Evolutionary conservation across 1,140 invertebrate species (phyloP).

Genomic region (Apocrypta bakeri): DNA sequence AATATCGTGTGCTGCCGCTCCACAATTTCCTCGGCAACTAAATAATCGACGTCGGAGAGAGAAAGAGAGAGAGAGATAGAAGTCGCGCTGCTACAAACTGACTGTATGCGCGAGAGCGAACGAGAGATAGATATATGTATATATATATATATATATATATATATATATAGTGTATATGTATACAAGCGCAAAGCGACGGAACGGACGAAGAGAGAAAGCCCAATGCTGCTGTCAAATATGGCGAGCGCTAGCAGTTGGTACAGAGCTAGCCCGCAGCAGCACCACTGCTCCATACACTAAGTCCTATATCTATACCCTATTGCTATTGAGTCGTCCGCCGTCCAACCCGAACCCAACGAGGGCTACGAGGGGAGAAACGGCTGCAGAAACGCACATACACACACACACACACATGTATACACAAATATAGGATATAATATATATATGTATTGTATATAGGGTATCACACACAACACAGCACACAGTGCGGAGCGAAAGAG

Average conservation of each 20-base stretch:
- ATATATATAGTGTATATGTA: no score
- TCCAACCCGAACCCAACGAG: no score
- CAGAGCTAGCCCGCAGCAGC: background rate
- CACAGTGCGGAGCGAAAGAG: background rate
- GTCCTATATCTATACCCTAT: background rate
- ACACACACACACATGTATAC: background rate
- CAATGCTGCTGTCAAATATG: conserved; percentile 73
- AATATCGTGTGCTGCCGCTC: conserved; percentile 58
- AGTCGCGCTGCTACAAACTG: no score
- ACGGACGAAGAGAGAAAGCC: conserved; percentile 45
- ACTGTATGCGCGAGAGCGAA: background rate
- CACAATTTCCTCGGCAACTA: conserved; percentile 64
- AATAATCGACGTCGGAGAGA: conserved; percentile 73
- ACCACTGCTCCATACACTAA: background rate
- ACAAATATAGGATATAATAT: no score
- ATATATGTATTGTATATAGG: background rate
- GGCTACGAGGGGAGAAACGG: background rate
- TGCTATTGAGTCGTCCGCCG: background rate
- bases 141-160: no score
- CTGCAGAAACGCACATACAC: background rate
- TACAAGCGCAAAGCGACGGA: conserved; percentile 45
- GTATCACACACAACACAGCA: no score
- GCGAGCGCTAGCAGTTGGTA: conserved; percentile 61
- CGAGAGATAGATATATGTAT: background rate
- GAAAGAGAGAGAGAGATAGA: background rate